Evolutionary conservation across 2,888 invertebrate genomes (phyloP), one percentile per base, ranked within the genome.

Genomic region (Tachystola acroxantha): DNA sequence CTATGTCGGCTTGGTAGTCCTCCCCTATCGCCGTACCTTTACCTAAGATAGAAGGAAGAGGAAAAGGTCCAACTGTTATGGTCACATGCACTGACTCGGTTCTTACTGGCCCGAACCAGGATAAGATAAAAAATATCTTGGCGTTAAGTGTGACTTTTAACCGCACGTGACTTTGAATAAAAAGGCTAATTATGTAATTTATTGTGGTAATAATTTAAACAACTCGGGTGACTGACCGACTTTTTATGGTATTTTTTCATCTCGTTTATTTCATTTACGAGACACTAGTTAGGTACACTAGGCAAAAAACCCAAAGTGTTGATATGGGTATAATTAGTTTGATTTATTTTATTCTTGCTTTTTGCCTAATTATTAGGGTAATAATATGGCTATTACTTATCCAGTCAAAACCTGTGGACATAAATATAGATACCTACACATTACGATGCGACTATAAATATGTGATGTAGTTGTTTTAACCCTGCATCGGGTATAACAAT

Each of bases 61-160:
- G 34, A 40, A 57, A 10, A 47, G 76, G 13, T 63, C 74, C 46
- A 25, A 7, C 36, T 64, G 53, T 10, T 32, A 32, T 74, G 75
- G 84, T 45, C 45, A 46, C 47, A 53, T 62, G 50, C 61, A 54
- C 60, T 65, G 60, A 65, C 69, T 68, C 64, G 64, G 65, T 69
- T 67, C 68, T 71, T 70, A 75, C 61, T 73, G 73, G 71, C 75
- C 78, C 74, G 65, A 73, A 80, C 71, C 73, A 77, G 77, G 79
- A 81, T 81, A 75, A 81, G 76, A 76, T 80, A 81, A 82, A 82
- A 67, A 72, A 72, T 76, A 75, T 76, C 64, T 69, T 62, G 66
- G 64, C 63, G 57, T 64, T 62, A 57, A 61, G 58, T 60, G 59
- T 69, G 58, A 65, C 60, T 60, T 49, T 67, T 51, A 57, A 57